Conservation (phyloP, 2,888 invertebrate species). For the Orthonychiurus folsomi region DNA sequence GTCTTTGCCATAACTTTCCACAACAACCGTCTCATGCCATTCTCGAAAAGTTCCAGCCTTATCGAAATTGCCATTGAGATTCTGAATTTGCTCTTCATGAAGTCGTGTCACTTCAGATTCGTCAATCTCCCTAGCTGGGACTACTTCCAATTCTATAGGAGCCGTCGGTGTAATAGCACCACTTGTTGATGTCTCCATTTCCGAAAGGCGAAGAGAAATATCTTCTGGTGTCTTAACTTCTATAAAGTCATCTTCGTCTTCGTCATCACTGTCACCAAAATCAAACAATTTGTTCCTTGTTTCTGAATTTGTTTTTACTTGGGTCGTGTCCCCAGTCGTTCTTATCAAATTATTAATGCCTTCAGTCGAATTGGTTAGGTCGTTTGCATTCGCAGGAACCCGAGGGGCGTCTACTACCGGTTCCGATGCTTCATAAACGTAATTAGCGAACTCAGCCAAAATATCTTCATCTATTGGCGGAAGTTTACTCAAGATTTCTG, state of each 20-base stretch:
- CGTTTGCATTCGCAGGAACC: not conserved
- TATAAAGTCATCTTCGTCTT: not conserved
- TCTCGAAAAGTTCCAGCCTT: constrained; percentile 60
- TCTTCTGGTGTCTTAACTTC: not conserved
- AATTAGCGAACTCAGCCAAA: constrained; percentile 46
- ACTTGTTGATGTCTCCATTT: not conserved
- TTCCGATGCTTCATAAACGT: constrained; percentile 18
- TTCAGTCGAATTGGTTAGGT: not conserved
- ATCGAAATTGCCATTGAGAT: constrained; percentile 50
- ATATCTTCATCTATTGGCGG: constrained; percentile 57
- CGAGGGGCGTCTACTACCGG: not conserved
- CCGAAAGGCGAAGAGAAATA: not conserved
- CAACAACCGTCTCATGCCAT: constrained; percentile 80
- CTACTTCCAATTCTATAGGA: constrained; percentile 22
- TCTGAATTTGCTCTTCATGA: constrained; percentile 44
- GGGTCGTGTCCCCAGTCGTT: not conserved
- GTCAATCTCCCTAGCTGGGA: constrained; percentile 41
- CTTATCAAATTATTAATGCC: not conserved
- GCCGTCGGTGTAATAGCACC: not conserved
- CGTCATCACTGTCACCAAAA: not conserved
- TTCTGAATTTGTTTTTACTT: not conserved
- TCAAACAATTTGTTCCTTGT: not conserved
- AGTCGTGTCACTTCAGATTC: constrained; percentile 47
- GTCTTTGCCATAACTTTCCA: constrained; percentile 64
- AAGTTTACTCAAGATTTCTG: constrained; percentile 56